Evolutionary conservation across 1,140 invertebrate genomes (phyloP), one percentile per base, ranked within the genome.

Genomic region (Rhopalosiphum maidis): DNA sequence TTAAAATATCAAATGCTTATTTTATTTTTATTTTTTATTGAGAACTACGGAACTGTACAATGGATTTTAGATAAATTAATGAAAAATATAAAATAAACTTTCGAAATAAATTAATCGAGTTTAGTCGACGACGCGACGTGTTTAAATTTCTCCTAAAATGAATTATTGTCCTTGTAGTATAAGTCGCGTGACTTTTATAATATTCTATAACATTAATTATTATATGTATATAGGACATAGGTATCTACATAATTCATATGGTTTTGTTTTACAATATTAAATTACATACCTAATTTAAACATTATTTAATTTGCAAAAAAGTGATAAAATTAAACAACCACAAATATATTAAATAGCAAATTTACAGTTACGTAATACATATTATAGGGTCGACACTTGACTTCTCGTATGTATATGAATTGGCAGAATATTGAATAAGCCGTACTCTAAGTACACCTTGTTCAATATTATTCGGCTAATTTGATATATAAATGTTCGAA

Each of bases 141-240:
- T 68, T 90, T 22, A 68, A 68, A 91, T 91, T 91, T 91, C 90
- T 82, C 60, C 60, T 77, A 91, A 91, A 77, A 87, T 87, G 86
- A 87, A 87, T 87, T 87, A 87, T 51, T 87, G 43, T 87, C 30
- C 46, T 87, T 87, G 86, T 87, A 87, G 30, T 51, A 21, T n/a
- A 30, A 48, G 43, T 87, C 21, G 30, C 46, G 86, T 48, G 86
- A 51, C 46, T 87, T 51, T 77, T 21, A 51, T 35, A 87, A 48
- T 87, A 87, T 87, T 48, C 18, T 87, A 1, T 87, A 87, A n/a
- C 21, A 48, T 22, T 41, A 41, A 41, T n/a, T 48, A 87, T 87
- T 86, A 43, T 46, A 77, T n/a, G 3, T n/a, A 5, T 68, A 68
- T n/a, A 46, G 43, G 48, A 48, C 2, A 15, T 48, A 48, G 11